A percentile compares a stretch with the other conserved stretches of the same genome.
These are phyloP conservation scores for Ypsolopha scabrella DNA, from an alignment of 2,888 invertebrate genomes.

Conservation along the genomic window DNA sequence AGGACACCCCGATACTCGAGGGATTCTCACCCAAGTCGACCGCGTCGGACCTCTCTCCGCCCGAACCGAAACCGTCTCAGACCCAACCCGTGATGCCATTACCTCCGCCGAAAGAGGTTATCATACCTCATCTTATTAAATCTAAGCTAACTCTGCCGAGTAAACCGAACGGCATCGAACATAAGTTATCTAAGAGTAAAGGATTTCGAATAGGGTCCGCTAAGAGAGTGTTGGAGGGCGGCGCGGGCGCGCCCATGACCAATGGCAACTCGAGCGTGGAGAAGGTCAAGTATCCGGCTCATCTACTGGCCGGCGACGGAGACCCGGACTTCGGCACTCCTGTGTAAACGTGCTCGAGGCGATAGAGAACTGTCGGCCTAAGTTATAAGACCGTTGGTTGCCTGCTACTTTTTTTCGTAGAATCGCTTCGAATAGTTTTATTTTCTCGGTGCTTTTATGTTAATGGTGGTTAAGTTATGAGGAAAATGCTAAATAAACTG, in stretches of 20 bases:
- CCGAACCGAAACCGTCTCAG: neutral
- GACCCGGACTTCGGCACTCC: constrained; percentile 79
- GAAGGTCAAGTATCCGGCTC: constrained; percentile 16
- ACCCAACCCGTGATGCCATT: neutral
- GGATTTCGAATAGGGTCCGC: constrained; percentile 55
- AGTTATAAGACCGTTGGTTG: neutral
- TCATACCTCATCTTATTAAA: constrained; percentile 16
- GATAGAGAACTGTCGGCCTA: neutral
- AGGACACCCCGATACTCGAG: neutral
- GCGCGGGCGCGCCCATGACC: constrained; percentile 12
- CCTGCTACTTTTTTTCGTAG: neutral
- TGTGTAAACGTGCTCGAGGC: constrained; percentile 45
- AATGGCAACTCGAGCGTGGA: constrained; percentile 12
- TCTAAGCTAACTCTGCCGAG: constrained; percentile 12
- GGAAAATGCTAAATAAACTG: too few relatives aligned
- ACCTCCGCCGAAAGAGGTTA: constrained; percentile 8
- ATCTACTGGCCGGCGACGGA: constrained; percentile 64
- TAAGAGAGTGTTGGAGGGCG: constrained; percentile 41
- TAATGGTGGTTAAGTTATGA: neutral
- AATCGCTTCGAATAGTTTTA: neutral
- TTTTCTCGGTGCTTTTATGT: neutral
- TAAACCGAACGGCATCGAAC: constrained; percentile 38
- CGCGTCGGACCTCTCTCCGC: neutral
- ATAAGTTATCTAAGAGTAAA: constrained; percentile 36
- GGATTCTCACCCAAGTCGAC: neutral